Percentiles rank a stretch among this genome's conserved stretches.
Conservation (phyloP, 1,140 invertebrate genomes). For the Drosophila varians region DNA sequence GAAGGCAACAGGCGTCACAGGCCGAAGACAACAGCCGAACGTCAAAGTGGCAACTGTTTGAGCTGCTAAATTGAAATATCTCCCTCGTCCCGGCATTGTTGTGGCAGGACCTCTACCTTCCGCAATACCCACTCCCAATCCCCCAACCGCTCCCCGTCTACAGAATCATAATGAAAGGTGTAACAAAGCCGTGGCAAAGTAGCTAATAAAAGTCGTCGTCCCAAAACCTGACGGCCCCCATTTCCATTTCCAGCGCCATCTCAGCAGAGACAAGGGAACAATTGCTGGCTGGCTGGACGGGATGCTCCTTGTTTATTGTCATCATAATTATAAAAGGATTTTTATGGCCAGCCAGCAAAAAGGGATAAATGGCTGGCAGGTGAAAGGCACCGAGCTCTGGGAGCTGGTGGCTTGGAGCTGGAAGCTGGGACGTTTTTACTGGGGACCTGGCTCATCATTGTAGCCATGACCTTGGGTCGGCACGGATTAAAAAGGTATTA, state of each 20-base stretch:
- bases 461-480: slow-evolving; percentile 69
- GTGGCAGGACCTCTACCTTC: slow-evolving; percentile 44
- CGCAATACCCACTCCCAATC: neutral
- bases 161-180: slow-evolving; percentile 78
- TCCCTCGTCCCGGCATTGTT: slow-evolving; percentile 73
- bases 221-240: slow-evolving; percentile 20
- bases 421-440: slow-evolving; percentile 16
- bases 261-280: slow-evolving; percentile 36
- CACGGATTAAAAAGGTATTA: slow-evolving; percentile 79
- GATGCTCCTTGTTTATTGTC: slow-evolving; percentile 70
- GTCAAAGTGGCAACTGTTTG: slow-evolving; percentile 81
- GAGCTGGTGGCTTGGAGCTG: slow-evolving; percentile 19
- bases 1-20: slow-evolving; percentile 43
- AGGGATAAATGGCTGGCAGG: slow-evolving; percentile 67
- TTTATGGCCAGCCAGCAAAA: slow-evolving; percentile 64
- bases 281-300: slow-evolving; percentile 39
- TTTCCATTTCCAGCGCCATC: slow-evolving; percentile 25
- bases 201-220: slow-evolving; percentile 72
- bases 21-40: slow-evolving; percentile 58
- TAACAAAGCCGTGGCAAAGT: slow-evolving; percentile 75
- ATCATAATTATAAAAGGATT: slow-evolving; percentile 81
- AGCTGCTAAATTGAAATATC: slow-evolving; percentile 80
- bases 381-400: slow-evolving; percentile 27
- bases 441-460: neutral
- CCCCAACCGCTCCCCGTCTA: slow-evolving; percentile 2